Base-by-base conservation (phyloP, 2,888 invertebrate genomes). In the Lottia scabra region DNA sequence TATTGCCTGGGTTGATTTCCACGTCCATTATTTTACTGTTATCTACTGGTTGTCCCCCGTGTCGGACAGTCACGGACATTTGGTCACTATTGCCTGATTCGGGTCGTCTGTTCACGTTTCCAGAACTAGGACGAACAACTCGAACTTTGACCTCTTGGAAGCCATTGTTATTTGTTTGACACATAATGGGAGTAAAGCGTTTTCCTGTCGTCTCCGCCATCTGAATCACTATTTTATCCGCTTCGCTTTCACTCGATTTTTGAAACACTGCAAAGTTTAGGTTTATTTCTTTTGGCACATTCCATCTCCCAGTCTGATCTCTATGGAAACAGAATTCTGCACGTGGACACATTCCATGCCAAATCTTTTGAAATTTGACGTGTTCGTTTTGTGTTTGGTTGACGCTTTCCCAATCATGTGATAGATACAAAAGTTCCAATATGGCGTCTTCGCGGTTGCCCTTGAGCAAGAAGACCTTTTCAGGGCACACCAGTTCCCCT, bases 301-400 rank as follows among this genome's bases (percentile, higher is more conserved):
- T n/a, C n/a, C n/a, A n/a, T n/a, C n/a, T n/a, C 12, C 48, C 44
- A 4, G 45, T 48, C 65, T 48, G 16, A 15, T 65, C 64, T 19
- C 79, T 73, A 43, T 73, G 73, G 68, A 80, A 83, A 27, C 82
- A 81, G 16, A 83, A 68, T 4, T 79, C 70, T 5, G 79, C 69
- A 63, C 81, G 78, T 1, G 83, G 83, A 71, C 83, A 83, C 26
- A 79, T 75, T 16, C 82, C 81, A 27, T 83, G 83, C 83, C 83
- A 82, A 16, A 83, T 78, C n/a, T 76, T 74, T 3, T 81, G 65
- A 62, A 81, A 83, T 10, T 75, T 73, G 1, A 81, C 70, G 13
- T 73, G 77, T 16, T 80, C 77, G 10, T 64, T 45, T 4, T 72
- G 62, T 6, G 68, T 67, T 1, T 71, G 63, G n/a, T 79, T 79